Evolutionary conservation across 1,140 invertebrate genomes (phyloP).

Genomic region (Drosophila trapezifrons): DNA sequence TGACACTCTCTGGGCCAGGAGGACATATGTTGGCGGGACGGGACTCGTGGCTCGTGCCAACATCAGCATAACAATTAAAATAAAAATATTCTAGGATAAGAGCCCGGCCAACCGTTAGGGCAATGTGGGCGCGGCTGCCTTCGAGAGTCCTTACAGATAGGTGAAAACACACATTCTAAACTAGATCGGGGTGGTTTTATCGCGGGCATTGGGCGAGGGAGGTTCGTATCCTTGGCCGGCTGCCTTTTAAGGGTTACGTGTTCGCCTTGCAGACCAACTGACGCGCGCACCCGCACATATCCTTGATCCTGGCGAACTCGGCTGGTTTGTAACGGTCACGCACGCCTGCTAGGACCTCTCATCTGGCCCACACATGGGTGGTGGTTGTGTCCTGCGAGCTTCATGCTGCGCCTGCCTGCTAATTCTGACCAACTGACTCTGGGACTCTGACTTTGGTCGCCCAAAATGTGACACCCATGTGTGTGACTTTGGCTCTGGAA

Average conservation of each 20-base stretch:
- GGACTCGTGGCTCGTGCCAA: slow-evolving; percentile 68
- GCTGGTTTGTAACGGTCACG: slow-evolving; percentile 72
- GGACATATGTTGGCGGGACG: slow-evolving; percentile 54
- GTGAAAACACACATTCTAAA: slow-evolving; percentile 53
- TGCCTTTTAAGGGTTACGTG: slow-evolving; percentile 69
- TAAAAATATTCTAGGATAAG: slow-evolving; percentile 73
- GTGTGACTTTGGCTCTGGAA: slow-evolving; percentile 37
- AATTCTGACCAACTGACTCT: slow-evolving; percentile 72
- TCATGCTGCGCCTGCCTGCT: slow-evolving; percentile 55
- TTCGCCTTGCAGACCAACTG: slow-evolving; percentile 68
- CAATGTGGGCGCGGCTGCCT: slow-evolving; percentile 62
- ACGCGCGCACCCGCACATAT: slow-evolving; percentile 47
- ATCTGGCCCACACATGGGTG: slow-evolving; percentile 63
- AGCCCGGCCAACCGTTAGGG: slow-evolving; percentile 12
- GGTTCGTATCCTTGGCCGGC: slow-evolving; percentile 37
- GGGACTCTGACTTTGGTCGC: slow-evolving; percentile 3
- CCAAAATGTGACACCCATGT: slow-evolving; percentile 62
- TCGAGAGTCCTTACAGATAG: slow-evolving; percentile 20
- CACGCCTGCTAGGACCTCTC: slow-evolving; percentile 62
- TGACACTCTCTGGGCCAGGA: slow-evolving; percentile 50
- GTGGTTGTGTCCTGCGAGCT: slow-evolving; percentile 45
- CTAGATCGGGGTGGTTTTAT: slow-evolving; percentile 62
- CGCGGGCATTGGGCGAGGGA: slow-evolving; percentile 23
- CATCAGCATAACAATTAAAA: slow-evolving; percentile 81
- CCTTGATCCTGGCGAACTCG: slow-evolving; percentile 7